Evolutionary conservation across 2,888 invertebrate genomes (phyloP).

Genomic region (Aleiodes testaceus): DNA sequence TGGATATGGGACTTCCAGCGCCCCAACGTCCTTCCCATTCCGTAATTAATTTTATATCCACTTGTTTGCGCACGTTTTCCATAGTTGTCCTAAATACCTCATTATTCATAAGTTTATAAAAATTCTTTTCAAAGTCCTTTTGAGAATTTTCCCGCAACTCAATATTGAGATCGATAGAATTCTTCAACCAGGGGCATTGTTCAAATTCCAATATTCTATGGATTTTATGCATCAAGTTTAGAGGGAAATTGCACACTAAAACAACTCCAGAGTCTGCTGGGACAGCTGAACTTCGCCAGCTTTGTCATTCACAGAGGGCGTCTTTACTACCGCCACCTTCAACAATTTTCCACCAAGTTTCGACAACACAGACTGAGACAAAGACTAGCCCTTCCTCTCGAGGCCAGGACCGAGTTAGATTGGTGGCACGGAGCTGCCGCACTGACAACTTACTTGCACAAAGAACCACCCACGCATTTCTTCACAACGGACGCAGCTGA

Average conservation of each 20-base stretch:
- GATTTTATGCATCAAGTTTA: too few species aligned
- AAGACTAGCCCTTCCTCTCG: constrained; percentile 22
- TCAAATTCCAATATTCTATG: constrained; percentile 61
- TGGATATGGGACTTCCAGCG: constrained; percentile 58
- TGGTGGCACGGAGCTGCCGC: constrained; percentile 46
- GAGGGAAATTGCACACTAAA: constrained; percentile 26
- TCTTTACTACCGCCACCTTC: constrained; percentile 51
- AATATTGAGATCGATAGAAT: constrained; percentile 57
- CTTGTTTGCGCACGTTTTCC: constrained; percentile 68
- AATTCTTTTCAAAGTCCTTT: constrained; percentile 64
- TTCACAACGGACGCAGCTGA: constrained; percentile 46
- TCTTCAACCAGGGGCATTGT: constrained; percentile 63
- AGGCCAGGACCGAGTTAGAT: constrained; percentile 36
- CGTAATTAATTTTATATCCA: constrained; percentile 59
- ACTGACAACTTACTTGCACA: constrained; percentile 43
- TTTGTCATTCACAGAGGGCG: constrained; percentile 49
- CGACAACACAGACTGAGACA: constrained; percentile 43
- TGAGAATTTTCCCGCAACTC: constrained; percentile 60
- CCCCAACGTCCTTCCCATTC: constrained; percentile 59
- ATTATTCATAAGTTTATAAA: constrained; percentile 69
- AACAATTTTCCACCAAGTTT: constrained; percentile 44
- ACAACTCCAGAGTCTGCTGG: constrained; percentile 48
- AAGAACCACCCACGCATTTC: constrained; percentile 40
- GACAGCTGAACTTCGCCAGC: constrained; percentile 50
- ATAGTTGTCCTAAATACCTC: constrained; percentile 67